These are phyloP conservation scores for Conomelus anceps DNA, from an alignment of 2,888 invertebrate genomes.

Conservation along the genomic window DNA sequence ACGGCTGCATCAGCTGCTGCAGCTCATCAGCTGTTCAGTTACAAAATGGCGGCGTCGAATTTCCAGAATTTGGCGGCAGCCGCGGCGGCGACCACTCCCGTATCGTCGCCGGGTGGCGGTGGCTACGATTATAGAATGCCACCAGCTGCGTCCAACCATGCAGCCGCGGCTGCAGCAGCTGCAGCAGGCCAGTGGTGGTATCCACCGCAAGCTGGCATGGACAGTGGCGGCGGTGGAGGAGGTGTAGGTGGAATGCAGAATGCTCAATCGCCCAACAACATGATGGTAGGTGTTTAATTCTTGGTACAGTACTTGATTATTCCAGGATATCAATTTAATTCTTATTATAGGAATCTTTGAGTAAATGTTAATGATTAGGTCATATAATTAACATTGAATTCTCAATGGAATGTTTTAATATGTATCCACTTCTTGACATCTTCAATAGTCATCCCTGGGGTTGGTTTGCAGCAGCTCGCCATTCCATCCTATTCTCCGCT, in stretches of 20 bases:
- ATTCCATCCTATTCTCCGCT: too few species aligned
- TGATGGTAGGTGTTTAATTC: background rate
- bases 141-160: background rate
- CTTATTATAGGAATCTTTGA: background rate
- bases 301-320: too few species aligned
- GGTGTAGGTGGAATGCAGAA: conserved; percentile 12
- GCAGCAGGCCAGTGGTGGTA: conserved; percentile 13
- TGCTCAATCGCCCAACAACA: background rate
- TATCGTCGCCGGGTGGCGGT: conserved; percentile 51
- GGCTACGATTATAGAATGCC: conserved; percentile 36
- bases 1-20: conserved; percentile 50
- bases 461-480: too few species aligned
- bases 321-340: too few species aligned
- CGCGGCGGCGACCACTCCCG: conserved; percentile 44
- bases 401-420: too few species aligned
- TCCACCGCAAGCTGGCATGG: background rate
- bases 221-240: background rate
- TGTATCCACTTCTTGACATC: too few species aligned
- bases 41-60: conserved; percentile 73
- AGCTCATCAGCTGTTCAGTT: conserved; percentile 67
- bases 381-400: background rate
- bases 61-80: conserved; percentile 52
- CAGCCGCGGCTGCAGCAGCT: conserved; percentile 16
- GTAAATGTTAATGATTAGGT: background rate
- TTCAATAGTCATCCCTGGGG: too few species aligned